Base-by-base conservation (phyloP, 2,113 vertebrate genomes). In the Sigmodon hispidus region DNA sequence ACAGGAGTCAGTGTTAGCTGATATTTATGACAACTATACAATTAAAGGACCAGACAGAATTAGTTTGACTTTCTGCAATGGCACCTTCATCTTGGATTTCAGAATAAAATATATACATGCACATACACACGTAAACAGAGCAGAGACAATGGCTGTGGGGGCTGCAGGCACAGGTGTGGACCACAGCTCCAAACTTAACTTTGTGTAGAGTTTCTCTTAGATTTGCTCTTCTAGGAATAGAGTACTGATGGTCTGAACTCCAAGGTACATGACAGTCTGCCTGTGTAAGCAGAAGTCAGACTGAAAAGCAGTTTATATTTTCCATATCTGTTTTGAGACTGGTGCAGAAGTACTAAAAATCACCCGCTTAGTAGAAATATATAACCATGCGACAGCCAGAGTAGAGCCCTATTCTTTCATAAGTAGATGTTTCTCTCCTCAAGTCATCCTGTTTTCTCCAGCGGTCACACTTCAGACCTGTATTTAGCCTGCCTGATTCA, bases 21-120 rank as follows among this genome's bases (percentile, higher is more conserved):
- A 22, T 91, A 92, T 84, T 94, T 89, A 94, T 87, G 61, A 40
- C 55, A 92, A 92, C 24, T 63, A 69, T 95, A 70, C 94, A 93
- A 89, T 91, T 95, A 92, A 83, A 83, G 72, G 13, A 89, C 29
- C 48, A 93, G 59, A 75, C 26, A 88, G 43, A 97, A 96, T 80
- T 29, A 94, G 92, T 91, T 95, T 63, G 65, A 94, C 57, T 91
- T 24, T 85, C 34, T 59, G 31, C 48, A 95, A 65, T 26, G 48
- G 2, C n/a, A 43, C 76, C 86, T 94, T 94, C 40, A 31, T 90
- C 72, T 90, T 93, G n/a, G 40, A 94, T 22, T 95, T 94, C 19
- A 86, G 87, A 67, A 5, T 24, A 61, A 55, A 57, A 73, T 5
- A 40, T 31, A 26, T 6, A 69, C 17, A 76, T 45, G 48, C 24